These are phyloP conservation scores for Whitmania pigra DNA, from an alignment of 1,140 invertebrate genomes.

Conservation along the genomic window DNA sequence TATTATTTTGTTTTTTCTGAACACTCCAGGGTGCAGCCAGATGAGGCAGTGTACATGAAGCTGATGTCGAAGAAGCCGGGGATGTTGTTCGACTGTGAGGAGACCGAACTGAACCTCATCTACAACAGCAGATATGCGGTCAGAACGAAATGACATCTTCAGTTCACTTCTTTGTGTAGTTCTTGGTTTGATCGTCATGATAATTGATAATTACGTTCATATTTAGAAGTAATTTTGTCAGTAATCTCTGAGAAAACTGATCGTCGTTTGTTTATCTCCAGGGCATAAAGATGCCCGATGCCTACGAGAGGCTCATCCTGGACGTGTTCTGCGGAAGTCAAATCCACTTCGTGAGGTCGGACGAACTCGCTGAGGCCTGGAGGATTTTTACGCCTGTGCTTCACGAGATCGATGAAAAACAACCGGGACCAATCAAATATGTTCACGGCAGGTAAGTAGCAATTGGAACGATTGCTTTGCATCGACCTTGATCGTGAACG, in stretches of 20 bases:
- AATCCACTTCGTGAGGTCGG: slow-evolving; percentile 91
- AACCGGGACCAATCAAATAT: slow-evolving; percentile 67
- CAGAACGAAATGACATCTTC: too few relatives aligned
- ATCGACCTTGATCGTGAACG: too few relatives aligned
- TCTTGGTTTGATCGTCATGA: too few relatives aligned
- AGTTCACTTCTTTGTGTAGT: too few relatives aligned
- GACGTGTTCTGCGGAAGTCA: slow-evolving; percentile 96
- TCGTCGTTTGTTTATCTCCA: slow-evolving; percentile 31
- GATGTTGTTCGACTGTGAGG: slow-evolving; percentile 88
- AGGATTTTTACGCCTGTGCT: slow-evolving; percentile 91
- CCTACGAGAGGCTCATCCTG: slow-evolving; percentile 89
- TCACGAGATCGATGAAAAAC: slow-evolving; percentile 69
- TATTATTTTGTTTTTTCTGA: too few relatives aligned
- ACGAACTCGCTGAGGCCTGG: slow-evolving; percentile 95
- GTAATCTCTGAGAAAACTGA: too few relatives aligned
- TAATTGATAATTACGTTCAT: too few relatives aligned
- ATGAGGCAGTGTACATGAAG: slow-evolving; percentile 94
- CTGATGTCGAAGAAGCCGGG: slow-evolving; percentile 97
- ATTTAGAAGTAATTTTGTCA: too few relatives aligned
- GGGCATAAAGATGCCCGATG: slow-evolving; percentile 78
- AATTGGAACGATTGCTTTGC: too few relatives aligned
- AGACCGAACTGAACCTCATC: slow-evolving; percentile 93
- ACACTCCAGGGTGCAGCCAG: slow-evolving; percentile 82
- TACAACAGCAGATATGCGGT: slow-evolving; percentile 68
- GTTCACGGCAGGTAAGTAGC: slow-evolving; percentile 49